phyloP scores from a whole-genome alignment of 2,888 invertebrate genomes.

The Danaus chrysippus region DNA sequence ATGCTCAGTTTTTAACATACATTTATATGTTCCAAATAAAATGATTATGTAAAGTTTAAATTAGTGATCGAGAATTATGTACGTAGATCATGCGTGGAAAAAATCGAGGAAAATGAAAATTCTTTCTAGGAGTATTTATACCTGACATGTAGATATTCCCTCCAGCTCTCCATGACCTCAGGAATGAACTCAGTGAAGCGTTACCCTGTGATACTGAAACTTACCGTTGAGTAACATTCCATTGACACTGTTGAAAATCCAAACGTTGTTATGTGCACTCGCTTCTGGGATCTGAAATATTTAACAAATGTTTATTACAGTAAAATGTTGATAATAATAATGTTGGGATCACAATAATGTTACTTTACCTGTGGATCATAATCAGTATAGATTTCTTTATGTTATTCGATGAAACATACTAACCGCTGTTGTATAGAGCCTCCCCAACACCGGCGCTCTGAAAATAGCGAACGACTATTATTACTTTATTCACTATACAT shows the following conservation, averaged over 20 bases:
- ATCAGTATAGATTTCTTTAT: slow-evolving; percentile 55
- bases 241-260: slow-evolving; percentile 62
- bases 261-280: slow-evolving; percentile 57
- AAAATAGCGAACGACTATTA: neutral
- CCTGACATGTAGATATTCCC: too few species aligned
- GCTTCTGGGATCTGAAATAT: slow-evolving; percentile 54
- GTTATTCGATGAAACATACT: slow-evolving; percentile 52
- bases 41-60: slow-evolving; percentile 20
- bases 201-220: neutral
- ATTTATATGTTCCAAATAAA: too few species aligned
- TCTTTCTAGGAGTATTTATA: too few species aligned
- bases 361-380: slow-evolving; percentile 59
- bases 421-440: slow-evolving; percentile 58
- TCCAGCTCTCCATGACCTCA: too few species aligned
- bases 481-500: neutral
- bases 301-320: neutral
- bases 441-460: slow-evolving; percentile 54
- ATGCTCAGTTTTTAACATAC: too few species aligned
- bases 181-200: too few species aligned
- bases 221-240: slow-evolving; percentile 57
- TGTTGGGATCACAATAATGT: neutral
- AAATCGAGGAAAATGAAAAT: neutral
- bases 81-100: neutral
- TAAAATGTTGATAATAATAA: neutral
- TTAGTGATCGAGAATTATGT: slow-evolving; percentile 6